phyloP scores from a whole-genome alignment of 2,113 vertebrate species.

The Morone saxatilis region DNA sequence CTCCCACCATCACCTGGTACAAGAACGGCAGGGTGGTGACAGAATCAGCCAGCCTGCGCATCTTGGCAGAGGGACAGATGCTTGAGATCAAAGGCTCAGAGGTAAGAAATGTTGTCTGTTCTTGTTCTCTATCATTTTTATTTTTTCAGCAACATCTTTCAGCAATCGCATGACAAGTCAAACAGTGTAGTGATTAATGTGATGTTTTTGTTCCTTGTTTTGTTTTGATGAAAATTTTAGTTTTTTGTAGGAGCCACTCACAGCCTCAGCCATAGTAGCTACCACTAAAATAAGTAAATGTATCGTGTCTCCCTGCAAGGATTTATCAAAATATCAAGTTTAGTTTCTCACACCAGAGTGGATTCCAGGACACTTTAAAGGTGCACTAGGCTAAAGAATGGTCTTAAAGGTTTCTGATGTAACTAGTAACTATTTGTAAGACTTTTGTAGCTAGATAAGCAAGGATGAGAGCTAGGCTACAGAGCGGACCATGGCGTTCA shows the following conservation, averaged over 20 bases:
- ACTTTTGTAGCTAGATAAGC: too few species aligned
- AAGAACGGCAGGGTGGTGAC: slow-evolving; percentile 88
- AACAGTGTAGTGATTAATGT: neutral
- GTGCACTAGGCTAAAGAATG: too few species aligned
- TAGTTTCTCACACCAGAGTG: too few species aligned
- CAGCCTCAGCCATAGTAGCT: too few species aligned
- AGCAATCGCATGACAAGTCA: neutral
- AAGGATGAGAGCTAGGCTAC: too few species aligned
- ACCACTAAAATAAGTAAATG: neutral
- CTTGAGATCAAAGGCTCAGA: slow-evolving; percentile 88
- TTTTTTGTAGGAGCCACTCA: neutral
- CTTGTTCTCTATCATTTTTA: neutral
- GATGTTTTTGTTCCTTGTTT: neutral
- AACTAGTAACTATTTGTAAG: too few species aligned
- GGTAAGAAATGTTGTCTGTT: slow-evolving; percentile 79
- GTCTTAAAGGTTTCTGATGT: too few species aligned
- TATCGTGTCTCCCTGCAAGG: neutral
- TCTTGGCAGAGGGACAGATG: slow-evolving; percentile 86
- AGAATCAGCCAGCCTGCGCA: slow-evolving; percentile 81
- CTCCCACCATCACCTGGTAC: slow-evolving; percentile 93
- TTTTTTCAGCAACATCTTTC: neutral
- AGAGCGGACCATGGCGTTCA: neutral
- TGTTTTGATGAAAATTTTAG: neutral
- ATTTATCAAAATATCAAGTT: neutral
- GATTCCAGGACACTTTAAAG: too few species aligned